phyloP scores from a whole-genome alignment of 2,797 vertebrate genomes.

The Hoplostethus mediterraneus region DNA sequence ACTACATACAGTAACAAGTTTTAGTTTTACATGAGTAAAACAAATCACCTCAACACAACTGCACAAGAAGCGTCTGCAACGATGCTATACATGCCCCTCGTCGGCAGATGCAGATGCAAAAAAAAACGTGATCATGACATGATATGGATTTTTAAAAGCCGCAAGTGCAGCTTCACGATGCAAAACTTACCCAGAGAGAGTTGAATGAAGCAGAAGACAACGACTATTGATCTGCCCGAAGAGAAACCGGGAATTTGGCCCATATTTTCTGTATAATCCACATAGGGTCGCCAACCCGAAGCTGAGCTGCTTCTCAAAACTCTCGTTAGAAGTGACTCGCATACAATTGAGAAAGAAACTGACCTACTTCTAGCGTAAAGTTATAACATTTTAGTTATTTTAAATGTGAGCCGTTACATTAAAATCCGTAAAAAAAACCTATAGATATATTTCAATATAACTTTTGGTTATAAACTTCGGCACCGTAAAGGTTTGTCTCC shows the following conservation, averaged over 20 bases:
- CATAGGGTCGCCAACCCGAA: constrained; percentile 86
- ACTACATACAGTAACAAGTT: too few species aligned
- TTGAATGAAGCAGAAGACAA: constrained; percentile 75
- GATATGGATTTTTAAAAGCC: background rate
- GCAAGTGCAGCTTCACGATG: background rate
- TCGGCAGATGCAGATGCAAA: constrained; percentile 56
- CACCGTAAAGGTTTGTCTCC: constrained; percentile 53
- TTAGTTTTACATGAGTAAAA: background rate
- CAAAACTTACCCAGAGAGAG: constrained; percentile 81
- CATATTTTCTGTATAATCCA: constrained; percentile 88
- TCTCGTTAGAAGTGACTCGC: constrained; percentile 31
- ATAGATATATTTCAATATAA: background rate
- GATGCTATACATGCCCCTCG: constrained; percentile 62
- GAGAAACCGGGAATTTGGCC: constrained; percentile 81
- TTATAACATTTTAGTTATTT: constrained; percentile 28
- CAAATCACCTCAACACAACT: background rate
- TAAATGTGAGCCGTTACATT: background rate
- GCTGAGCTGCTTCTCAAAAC: constrained; percentile 74
- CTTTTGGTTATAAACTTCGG: constrained; percentile 5
- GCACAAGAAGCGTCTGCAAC: constrained; percentile 10
- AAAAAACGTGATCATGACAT: constrained; percentile 56
- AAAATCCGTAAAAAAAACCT: constrained; percentile 8
- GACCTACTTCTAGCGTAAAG: background rate
- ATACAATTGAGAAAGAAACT: background rate
- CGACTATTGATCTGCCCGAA: constrained; percentile 76